Conservation (phyloP, 2,888 invertebrate species). For the Tethea ocularis region DNA sequence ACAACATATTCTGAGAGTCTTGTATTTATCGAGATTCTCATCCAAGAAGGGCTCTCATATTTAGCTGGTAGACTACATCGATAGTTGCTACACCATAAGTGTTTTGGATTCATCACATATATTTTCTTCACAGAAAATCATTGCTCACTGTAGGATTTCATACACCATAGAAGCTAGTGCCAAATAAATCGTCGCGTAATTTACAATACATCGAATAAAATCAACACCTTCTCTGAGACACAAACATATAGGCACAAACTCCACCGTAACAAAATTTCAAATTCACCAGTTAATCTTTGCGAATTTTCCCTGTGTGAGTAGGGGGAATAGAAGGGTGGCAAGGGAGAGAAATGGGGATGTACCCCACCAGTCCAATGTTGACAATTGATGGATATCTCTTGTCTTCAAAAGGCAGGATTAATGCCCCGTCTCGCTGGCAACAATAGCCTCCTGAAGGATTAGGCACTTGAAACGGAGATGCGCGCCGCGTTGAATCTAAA, state of each 20-base stretch:
- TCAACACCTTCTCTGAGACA: neutral
- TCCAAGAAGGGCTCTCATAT: no score
- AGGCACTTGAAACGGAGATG: conserved; percentile 55
- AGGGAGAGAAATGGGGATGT: conserved; percentile 50
- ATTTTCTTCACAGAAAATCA: no score
- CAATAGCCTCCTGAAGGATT: conserved; percentile 74
- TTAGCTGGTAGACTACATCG: no score
- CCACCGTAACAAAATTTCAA: conserved; percentile 16
- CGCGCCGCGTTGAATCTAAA: conserved; percentile 42
- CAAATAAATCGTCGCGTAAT: no score
- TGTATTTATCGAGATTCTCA: no score
- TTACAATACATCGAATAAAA: neutral
- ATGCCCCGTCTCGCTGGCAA: conserved; percentile 68
- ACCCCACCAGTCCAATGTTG: conserved; percentile 77
- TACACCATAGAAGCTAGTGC: no score
- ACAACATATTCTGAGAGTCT: no score
- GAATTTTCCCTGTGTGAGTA: conserved; percentile 58
- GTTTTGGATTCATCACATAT: no score
- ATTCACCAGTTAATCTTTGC: conserved; percentile 56
- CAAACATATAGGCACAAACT: conserved; percentile 1
- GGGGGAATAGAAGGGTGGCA: conserved; percentile 40
- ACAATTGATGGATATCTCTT: conserved; percentile 83
- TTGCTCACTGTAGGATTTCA: no score
- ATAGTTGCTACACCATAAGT: no score
- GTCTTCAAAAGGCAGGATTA: conserved; percentile 82